Evolutionary conservation across 2,888 invertebrate species (phyloP).

Genomic region (Endotricha flammealis): DNA sequence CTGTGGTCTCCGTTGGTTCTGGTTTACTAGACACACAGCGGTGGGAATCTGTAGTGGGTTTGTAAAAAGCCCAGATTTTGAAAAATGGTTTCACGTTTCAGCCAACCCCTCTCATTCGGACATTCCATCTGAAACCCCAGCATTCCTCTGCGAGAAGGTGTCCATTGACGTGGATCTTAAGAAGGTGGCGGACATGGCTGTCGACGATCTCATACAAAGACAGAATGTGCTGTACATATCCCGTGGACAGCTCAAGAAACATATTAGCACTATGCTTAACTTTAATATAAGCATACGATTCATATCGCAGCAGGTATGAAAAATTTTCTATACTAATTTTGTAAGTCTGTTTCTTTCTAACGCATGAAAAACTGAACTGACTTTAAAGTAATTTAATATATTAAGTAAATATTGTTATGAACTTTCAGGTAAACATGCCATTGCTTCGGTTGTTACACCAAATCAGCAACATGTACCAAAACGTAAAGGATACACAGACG

Average conservation of each 20-base stretch:
- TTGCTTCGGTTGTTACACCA: slow-evolving; percentile 94
- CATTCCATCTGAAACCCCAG: slow-evolving; percentile 86
- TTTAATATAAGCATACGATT: slow-evolving; percentile 92
- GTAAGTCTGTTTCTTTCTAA: no score
- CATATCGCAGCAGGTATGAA: slow-evolving; percentile 90
- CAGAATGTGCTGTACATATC: slow-evolving; percentile 93
- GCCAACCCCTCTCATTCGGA: slow-evolving; percentile 60
- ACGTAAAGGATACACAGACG: slow-evolving; percentile 95
- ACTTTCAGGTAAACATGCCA: slow-evolving; percentile 92
- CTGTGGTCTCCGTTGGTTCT: no score
- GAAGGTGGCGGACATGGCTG: slow-evolving; percentile 93
- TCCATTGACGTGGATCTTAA: slow-evolving; percentile 93
- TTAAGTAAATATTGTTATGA: no score
- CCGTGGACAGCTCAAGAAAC: slow-evolving; percentile 90
- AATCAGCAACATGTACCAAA: slow-evolving; percentile 98
- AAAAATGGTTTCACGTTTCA: slow-evolving; percentile 24
- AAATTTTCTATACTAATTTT: background rate
- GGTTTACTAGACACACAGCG: no score
- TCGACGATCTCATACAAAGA: slow-evolving; percentile 89
- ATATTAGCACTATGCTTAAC: slow-evolving; percentile 94
- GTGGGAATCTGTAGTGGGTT: no score
- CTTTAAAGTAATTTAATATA: no score
- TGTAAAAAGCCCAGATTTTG: no score
- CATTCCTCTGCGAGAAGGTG: slow-evolving; percentile 95
- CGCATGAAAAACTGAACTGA: no score